These are phyloP conservation scores for Eidolon helvum DNA, from an alignment of 2,113 vertebrate species.

Conservation along the genomic window DNA sequence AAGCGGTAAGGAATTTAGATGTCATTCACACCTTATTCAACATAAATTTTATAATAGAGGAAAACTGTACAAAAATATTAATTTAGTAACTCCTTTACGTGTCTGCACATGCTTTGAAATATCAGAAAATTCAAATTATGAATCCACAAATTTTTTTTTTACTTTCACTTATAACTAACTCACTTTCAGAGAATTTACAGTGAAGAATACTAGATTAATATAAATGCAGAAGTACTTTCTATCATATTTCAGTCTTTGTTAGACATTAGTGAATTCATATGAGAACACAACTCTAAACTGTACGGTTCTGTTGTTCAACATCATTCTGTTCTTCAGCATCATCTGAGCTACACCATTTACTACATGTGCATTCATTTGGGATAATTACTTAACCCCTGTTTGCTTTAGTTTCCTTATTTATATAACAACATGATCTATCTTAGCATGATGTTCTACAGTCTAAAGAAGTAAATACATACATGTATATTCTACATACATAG, in stretches of 20 bases:
- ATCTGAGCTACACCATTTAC: neutral
- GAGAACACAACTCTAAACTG: neutral
- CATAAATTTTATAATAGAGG: constrained; percentile 8
- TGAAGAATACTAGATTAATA: neutral
- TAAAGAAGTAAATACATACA: neutral
- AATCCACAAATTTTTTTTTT: neutral
- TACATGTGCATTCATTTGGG: neutral
- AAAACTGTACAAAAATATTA: neutral
- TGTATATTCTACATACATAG: neutral
- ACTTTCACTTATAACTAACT: neutral
- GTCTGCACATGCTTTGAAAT: neutral
- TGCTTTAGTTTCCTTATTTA: neutral
- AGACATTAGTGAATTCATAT: neutral
- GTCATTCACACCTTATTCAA: constrained; percentile 25
- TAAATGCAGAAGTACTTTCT: neutral
- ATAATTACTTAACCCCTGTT: neutral
- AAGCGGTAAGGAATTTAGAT: constrained; percentile 19
- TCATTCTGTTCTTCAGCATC: neutral
- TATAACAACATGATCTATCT: neutral
- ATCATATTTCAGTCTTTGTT: constrained; percentile 1
- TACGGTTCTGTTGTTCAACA: neutral
- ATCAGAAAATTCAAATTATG: neutral
- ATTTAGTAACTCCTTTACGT: neutral
- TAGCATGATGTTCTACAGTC: neutral
- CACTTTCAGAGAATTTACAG: neutral